phyloP scores from a whole-genome alignment of 1,140 invertebrate species.

The Pantala flavescens region DNA sequence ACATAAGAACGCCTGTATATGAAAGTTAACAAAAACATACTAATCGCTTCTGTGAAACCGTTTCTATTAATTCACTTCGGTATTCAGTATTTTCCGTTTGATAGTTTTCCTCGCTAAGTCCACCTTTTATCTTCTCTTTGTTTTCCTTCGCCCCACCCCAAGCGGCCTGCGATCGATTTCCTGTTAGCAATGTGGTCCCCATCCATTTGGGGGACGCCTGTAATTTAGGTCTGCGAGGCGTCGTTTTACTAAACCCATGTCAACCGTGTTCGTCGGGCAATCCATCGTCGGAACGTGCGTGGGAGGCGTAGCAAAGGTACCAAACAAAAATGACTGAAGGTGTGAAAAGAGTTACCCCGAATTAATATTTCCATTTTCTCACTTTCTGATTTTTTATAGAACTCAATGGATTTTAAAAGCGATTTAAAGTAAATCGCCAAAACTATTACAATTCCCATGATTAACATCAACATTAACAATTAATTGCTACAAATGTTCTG shows the following conservation, averaged over 20 bases:
- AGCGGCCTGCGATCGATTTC: neutral
- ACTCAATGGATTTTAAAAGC: no score
- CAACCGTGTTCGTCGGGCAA: neutral
- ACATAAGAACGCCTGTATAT: no score
- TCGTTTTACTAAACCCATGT: conserved; percentile 9
- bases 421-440: no score
- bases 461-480: no score
- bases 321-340: neutral
- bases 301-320: neutral
- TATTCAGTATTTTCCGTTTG: no score
- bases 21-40: no score
- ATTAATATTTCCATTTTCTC: neutral
- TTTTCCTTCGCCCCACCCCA: neutral
- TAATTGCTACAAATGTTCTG: no score
- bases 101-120: no score
- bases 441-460: no score
- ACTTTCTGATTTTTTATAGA: no score
- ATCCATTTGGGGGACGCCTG: conserved; percentile 2
- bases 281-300: neutral
- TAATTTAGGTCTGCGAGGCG: conserved; percentile 8
- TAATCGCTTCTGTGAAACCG: no score
- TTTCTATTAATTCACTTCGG: no score
- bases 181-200: neutral
- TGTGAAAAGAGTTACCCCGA: neutral
- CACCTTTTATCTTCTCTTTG: neutral